Percentiles rank a stretch among this genome's conserved stretches.
Evolutionary conservation across 2,888 invertebrate genomes (phyloP).

Genomic region (Actias luna): DNA sequence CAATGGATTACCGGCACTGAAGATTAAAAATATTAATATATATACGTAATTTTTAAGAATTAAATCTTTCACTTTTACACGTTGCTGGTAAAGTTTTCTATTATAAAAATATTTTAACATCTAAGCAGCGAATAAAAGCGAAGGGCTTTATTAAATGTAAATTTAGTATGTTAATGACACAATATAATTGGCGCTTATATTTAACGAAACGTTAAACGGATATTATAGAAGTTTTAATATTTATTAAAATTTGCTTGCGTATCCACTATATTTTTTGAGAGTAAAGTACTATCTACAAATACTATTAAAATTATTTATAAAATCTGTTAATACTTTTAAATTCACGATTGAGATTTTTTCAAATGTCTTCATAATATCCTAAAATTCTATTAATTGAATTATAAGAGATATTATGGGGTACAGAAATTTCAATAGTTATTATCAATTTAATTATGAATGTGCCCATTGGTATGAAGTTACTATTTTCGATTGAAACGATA

Average conservation of each 20-base stretch:
- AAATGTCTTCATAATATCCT: slow-evolving; percentile 44
- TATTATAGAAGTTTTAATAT: slow-evolving; percentile 5
- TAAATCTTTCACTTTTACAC: neutral
- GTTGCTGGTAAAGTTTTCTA: neutral
- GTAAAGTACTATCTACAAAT: neutral
- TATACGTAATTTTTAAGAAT: neutral
- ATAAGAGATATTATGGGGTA: slow-evolving; percentile 46
- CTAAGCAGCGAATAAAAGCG: neutral
- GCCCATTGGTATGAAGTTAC: neutral
- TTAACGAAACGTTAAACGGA: neutral
- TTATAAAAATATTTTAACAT: neutral
- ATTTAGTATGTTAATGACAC: slow-evolving; percentile 2
- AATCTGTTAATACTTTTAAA: neutral
- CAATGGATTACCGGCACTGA: slow-evolving; percentile 81
- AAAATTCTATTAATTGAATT: slow-evolving; percentile 55
- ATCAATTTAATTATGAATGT: slow-evolving; percentile 23
- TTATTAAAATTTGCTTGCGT: neutral
- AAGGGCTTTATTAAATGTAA: neutral
- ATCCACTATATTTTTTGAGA: neutral
- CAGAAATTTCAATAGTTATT: slow-evolving; percentile 22
- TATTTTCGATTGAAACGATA: slow-evolving; percentile 3
- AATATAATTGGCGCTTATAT: slow-evolving; percentile 1
- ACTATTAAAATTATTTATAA: neutral
- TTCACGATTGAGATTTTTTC: neutral
- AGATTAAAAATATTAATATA: slow-evolving; percentile 44